Conservation (phyloP, 64 coral and sea anemone species). For the Montipora foliosa region DNA sequence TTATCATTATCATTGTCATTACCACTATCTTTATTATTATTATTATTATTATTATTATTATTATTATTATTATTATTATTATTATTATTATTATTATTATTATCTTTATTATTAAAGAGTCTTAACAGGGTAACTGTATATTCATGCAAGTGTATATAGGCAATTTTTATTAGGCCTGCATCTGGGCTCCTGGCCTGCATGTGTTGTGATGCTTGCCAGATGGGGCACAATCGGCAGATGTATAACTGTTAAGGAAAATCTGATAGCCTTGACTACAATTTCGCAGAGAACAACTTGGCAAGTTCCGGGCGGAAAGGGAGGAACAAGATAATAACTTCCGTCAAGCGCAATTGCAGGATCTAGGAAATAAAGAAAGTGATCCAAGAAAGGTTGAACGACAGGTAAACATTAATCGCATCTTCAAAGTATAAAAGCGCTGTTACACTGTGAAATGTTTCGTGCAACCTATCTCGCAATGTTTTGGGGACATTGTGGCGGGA, state of each 20-base stretch:
- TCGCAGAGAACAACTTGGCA: constrained; percentile 1
- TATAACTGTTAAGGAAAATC: neutral
- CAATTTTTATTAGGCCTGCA: neutral
- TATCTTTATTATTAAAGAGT: neutral
- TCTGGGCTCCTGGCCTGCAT: neutral
- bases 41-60: too few relatives aligned
- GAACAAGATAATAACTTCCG: constrained; percentile 2
- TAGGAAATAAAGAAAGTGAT: neutral
- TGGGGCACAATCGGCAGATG: neutral
- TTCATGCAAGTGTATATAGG: neutral
- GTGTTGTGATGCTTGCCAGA: neutral
- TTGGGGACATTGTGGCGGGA: too few relatives aligned
- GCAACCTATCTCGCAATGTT: too few relatives aligned
- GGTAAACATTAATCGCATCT: neutral
- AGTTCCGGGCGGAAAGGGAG: neutral
- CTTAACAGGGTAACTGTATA: neutral
- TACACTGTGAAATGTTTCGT: too few relatives aligned
- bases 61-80: neutral
- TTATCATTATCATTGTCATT: too few relatives aligned
- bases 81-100: neutral
- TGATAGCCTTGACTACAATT: constrained; percentile 7
- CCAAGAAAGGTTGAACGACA: neutral
- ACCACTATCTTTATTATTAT: too few relatives aligned
- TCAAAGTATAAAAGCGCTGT: neutral
- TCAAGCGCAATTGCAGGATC: neutral